phyloP scores from a whole-genome alignment of 1,140 invertebrate genomes.

The Cherax quadricarinatus region DNA sequence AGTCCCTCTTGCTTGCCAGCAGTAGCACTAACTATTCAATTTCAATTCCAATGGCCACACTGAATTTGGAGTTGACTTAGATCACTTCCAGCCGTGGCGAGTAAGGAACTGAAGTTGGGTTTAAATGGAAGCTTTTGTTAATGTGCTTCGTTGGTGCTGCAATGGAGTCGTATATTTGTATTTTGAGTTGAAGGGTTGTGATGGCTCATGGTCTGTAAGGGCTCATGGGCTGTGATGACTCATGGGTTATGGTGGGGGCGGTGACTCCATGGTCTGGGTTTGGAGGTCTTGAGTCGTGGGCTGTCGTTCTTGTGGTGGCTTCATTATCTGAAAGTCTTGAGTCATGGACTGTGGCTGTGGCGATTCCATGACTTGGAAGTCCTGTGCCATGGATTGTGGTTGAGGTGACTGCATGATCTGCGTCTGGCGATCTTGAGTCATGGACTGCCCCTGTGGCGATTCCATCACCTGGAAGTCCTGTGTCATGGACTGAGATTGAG shows the following conservation, averaged over 20 bases:
- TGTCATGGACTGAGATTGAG: neutral
- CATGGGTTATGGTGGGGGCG: neutral
- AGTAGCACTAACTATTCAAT: neutral
- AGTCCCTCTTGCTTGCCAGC: neutral
- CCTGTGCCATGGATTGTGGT: neutral
- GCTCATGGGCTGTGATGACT: neutral
- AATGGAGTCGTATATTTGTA: no score
- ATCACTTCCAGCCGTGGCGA: neutral
- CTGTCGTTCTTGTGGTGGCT: neutral
- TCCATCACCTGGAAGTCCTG: neutral
- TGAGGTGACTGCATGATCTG: neutral
- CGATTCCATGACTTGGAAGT: neutral
- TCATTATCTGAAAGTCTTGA: neutral
- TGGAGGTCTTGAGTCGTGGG: neutral
- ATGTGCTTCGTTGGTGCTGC: neutral
- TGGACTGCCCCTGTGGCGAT: neutral
- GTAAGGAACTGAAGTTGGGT: neutral
- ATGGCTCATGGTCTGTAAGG: neutral
- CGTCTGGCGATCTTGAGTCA: neutral
- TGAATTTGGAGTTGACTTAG: neutral
- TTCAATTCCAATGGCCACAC: neutral
- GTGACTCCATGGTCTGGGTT: neutral
- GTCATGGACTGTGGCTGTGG: neutral
- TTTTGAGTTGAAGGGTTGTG: neutral
- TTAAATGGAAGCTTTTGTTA: neutral